Base-by-base conservation (phyloP, 2,113 vertebrate species). In the Sturnus vulgaris region DNA sequence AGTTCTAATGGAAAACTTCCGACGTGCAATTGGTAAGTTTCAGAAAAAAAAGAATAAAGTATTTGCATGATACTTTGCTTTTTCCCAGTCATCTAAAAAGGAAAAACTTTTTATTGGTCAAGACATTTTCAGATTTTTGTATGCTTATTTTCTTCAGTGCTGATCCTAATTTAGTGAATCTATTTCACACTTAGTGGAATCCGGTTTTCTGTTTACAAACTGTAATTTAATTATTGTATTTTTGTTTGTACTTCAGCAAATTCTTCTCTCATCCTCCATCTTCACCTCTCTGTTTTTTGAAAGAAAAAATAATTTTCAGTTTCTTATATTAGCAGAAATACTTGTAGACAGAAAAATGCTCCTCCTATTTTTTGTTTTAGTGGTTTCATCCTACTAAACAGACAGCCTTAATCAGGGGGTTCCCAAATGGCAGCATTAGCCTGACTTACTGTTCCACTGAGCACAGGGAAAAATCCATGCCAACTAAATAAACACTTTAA, bases 1-100 rank as follows among this genome's bases (percentile, higher is more conserved):
- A 97, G 99, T 99, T 60, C 97, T 99, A 28, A 99, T 99, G 99
- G 99, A 99, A 97, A 99, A 99, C 97, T 99, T 99, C 97, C 98
- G 99, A 88, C 98, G 99, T 86, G 99, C 99, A 15, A 99, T 99
- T 23, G 99, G 99, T 99, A 95, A 98, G 99, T 96, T 71, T 44
- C 31, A 15, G 15, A 69, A 28, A 53, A 70, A 64, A 21, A 47
- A 55, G 9, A 56, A 30, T 20, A 23, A 53, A 57, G 4, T 47
- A 3, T 63, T 46, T 70, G 11, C 24, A 7, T 63, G 42, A 15
- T 21, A 5, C 24, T 79, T 59, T 49, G 10, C 27, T 70, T 79
- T 85, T 82, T 65, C 23, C 33, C 21, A 63, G 30, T 50, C 9
- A 27, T 61, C 11, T 79, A 8, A 57, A 93, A 72, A 50, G 8